Conservation (phyloP, 2,113 vertebrate genomes). For the Prolemur simus region DNA sequence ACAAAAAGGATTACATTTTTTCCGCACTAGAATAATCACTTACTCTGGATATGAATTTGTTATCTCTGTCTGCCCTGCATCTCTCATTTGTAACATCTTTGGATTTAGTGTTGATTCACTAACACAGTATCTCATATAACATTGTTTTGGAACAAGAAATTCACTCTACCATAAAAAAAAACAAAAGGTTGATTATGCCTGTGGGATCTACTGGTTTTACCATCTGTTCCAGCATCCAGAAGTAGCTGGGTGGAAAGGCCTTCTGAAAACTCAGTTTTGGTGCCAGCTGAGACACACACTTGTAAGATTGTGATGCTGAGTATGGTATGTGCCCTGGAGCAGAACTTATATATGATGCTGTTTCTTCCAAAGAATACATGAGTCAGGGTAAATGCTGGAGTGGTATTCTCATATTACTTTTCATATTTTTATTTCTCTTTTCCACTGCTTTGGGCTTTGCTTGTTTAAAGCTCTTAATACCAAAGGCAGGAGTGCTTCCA, state of each 20-base stretch:
- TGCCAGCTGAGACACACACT: not conserved
- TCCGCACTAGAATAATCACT: not conserved
- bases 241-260: not conserved
- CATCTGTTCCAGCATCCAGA: not conserved
- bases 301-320: not conserved
- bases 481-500: not conserved
- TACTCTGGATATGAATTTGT: not conserved
- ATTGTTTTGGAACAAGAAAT: conserved; percentile 26
- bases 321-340: not conserved
- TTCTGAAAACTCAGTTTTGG: not conserved
- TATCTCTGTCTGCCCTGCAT: not conserved
- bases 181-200: not conserved
- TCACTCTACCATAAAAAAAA: not conserved
- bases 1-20: not conserved
- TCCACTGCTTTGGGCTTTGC: not conserved
- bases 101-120: not conserved
- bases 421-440: not conserved
- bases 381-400: not conserved
- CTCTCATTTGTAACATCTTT: not conserved
- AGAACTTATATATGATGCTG: not conserved
- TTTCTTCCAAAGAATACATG: not conserved
- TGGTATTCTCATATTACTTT: not conserved
- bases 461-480: not conserved
- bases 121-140: not conserved
- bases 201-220: not conserved